These are phyloP conservation scores for Enteromius paludinosus DNA, from an alignment of 2,797 vertebrate species.

Conservation along the genomic window DNA sequence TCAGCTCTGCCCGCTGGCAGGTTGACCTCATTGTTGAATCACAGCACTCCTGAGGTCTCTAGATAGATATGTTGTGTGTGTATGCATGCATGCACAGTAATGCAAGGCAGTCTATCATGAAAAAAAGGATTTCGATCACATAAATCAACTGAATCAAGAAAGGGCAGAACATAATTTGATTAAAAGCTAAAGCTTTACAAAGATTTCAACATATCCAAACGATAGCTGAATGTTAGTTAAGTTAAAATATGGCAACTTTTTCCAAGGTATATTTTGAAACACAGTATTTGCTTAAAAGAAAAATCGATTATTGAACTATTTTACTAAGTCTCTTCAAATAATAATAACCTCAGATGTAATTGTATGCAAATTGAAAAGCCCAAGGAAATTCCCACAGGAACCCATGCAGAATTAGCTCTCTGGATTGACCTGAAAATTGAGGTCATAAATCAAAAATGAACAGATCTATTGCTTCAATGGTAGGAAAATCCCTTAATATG, in stretches of 20 bases:
- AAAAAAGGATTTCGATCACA: neutral
- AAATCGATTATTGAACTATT: no score
- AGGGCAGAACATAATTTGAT: neutral
- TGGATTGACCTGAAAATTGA: neutral
- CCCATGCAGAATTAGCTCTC: neutral
- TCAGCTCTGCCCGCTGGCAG: slow-evolving; percentile 42
- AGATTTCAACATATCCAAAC: neutral
- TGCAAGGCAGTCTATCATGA: neutral
- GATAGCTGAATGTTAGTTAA: neutral
- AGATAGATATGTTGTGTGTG: slow-evolving; percentile 8
- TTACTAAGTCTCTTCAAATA: neutral
- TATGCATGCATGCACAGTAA: neutral
- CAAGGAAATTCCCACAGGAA: neutral
- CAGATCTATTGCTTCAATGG: neutral
- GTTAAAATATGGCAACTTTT: neutral
- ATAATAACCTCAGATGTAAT: neutral
- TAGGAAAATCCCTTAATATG: neutral
- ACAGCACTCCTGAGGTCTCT: neutral
- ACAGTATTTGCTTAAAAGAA: neutral
- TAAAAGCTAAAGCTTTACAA: neutral
- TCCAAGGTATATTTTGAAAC: neutral
- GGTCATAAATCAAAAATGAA: slow-evolving; percentile 25
- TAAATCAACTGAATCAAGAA: neutral
- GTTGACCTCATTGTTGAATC: slow-evolving; percentile 36
- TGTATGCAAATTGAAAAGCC: neutral